A percentile compares a stretch with the other conserved stretches of the same genome.
These are phyloP conservation scores for Drosophila auraria DNA, from an alignment of 1,140 invertebrate genomes.

Conservation along the genomic window DNA sequence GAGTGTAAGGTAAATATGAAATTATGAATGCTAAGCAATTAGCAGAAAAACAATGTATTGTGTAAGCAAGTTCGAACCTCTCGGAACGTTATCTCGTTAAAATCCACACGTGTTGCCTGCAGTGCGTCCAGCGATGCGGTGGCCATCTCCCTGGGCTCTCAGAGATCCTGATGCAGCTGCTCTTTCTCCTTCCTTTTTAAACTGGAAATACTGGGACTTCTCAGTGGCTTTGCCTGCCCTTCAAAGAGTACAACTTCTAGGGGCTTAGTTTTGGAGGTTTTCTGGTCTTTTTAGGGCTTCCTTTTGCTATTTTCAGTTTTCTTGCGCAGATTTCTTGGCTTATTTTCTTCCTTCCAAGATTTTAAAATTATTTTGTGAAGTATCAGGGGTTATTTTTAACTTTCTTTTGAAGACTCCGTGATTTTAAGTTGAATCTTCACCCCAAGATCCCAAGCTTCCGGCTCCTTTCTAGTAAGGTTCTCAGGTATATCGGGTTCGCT, in stretches of 20 bases:
- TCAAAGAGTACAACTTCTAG: background rate
- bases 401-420: too few species aligned
- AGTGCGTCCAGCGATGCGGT: constrained; percentile 57
- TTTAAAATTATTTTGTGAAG: background rate
- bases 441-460: background rate
- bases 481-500: too few species aligned
- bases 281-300: background rate
- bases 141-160: constrained; percentile 51
- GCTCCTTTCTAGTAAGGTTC: background rate
- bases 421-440: too few species aligned
- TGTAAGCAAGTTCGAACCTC: constrained; percentile 33
- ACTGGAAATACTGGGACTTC: background rate
- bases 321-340: too few species aligned
- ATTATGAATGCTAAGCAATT: too few species aligned
- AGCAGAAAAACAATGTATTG: too few species aligned
- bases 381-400: too few species aligned
- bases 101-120: constrained; percentile 60
- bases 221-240: too few species aligned
- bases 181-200: too few species aligned
- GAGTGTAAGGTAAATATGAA: background rate
- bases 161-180: background rate
- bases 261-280: too few species aligned
- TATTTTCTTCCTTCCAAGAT: too few species aligned
- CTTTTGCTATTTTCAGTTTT: background rate
- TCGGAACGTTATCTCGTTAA: constrained; percentile 52